Conservation (phyloP, 2,113 vertebrate species). For the Paradisaea rubra region DNA sequence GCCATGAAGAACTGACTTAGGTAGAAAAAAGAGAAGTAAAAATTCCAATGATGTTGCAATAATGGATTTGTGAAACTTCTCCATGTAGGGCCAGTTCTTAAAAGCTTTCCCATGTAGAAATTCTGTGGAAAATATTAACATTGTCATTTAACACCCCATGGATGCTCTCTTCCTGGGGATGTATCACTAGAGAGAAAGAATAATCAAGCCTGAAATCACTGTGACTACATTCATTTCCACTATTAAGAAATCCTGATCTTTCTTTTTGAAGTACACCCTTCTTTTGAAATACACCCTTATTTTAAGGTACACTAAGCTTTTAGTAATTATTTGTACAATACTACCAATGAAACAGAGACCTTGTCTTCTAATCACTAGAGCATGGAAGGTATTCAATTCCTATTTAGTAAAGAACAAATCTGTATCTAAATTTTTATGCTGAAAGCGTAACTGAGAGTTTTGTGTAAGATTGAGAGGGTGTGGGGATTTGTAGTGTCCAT, state of each 20-base stretch:
- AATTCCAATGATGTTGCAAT: not conserved
- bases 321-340: not conserved
- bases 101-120: not conserved
- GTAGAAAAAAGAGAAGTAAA: not conserved
- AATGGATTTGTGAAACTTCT: not conserved
- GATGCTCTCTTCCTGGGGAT: not conserved
- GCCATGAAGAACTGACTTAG: not conserved
- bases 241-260: not conserved
- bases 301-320: not conserved
- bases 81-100: not conserved
- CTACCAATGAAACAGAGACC: not conserved
- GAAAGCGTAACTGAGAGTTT: not conserved
- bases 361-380: not conserved
- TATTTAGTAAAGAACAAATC: not conserved
- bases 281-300: not conserved
- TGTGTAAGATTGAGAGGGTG: not conserved
- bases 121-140: not conserved
- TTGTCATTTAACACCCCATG: not conserved
- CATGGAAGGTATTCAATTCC: not conserved
- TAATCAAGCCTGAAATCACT: not conserved
- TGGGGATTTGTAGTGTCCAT: not conserved
- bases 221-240: not conserved
- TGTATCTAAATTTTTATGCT: not conserved
- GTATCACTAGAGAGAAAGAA: not conserved
- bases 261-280: not conserved